Percentiles rank a stretch among this genome's conserved stretches.
phyloP scores from a whole-genome alignment of 2,797 vertebrate species.

The Crocodylus rhombifer region DNA sequence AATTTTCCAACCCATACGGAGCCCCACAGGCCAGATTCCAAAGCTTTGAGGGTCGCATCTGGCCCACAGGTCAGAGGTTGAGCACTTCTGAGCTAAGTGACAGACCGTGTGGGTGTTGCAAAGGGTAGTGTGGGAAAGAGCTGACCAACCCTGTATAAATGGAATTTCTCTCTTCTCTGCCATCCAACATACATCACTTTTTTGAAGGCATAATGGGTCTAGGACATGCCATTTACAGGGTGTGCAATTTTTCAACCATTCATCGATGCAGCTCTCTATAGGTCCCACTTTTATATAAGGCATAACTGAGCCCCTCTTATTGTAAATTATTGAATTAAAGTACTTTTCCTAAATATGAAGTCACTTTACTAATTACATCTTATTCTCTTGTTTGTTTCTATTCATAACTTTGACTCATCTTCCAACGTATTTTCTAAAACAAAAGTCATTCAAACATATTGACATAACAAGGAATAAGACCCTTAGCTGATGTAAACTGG shows the following conservation, averaged over 20 bases:
- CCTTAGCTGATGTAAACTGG: constrained; percentile 1
- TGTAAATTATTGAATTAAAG: not conserved
- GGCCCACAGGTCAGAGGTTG: too few relatives aligned
- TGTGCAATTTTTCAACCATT: not conserved
- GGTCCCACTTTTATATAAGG: not conserved
- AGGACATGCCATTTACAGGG: not conserved
- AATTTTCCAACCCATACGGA: too few relatives aligned
- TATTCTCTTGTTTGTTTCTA: not conserved
- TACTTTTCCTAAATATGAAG: not conserved
- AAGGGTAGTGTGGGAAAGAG: not conserved
- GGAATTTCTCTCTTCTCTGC: not conserved
- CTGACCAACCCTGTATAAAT: not conserved
- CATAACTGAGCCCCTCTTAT: not conserved
- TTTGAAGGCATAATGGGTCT: not conserved
- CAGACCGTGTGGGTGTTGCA: not conserved
- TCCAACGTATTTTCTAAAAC: not conserved
- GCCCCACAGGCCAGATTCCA: too few relatives aligned
- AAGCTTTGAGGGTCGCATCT: too few relatives aligned
- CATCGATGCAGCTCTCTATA: not conserved
- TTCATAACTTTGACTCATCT: not conserved
- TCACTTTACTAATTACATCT: not conserved
- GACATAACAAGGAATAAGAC: not conserved
- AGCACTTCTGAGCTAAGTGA: too few relatives aligned
- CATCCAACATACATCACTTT: not conserved
- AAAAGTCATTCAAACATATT: not conserved